Evolutionary conservation across 2,113 vertebrate genomes (phyloP).

Genomic region (Pterocles orientalis): DNA sequence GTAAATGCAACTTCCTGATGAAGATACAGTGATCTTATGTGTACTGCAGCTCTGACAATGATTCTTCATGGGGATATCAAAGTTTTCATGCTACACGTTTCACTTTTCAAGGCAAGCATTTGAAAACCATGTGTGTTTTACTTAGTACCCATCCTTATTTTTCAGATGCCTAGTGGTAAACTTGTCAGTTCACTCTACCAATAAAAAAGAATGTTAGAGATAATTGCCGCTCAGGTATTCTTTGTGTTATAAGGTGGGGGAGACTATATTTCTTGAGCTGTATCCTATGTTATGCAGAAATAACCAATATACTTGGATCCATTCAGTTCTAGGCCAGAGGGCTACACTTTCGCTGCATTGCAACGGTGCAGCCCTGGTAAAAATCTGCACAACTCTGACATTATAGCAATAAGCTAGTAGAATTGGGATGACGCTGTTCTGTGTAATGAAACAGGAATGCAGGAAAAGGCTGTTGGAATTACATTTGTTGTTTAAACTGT

Average conservation of each 20-base stretch:
- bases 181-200: background rate
- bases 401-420: background rate
- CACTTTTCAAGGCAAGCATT: background rate
- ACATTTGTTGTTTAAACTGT: background rate
- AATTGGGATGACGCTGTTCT: background rate
- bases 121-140: background rate
- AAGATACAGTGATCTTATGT: background rate
- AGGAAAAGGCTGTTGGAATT: background rate
- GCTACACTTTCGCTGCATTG: background rate
- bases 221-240: background rate
- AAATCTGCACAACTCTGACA: background rate
- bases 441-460: background rate
- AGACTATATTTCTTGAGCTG: background rate
- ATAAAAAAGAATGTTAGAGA: background rate
- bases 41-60: background rate
- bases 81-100: background rate
- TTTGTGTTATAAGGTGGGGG: background rate
- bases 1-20: background rate
- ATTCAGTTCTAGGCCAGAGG: background rate
- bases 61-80: background rate
- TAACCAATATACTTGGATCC: background rate
- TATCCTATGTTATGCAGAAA: background rate
- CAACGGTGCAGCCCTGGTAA: background rate
- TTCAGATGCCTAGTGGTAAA: background rate
- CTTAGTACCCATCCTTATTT: background rate